Percentiles rank a stretch among this genome's conserved stretches.
phyloP scores from a whole-genome alignment of 1,140 invertebrate genomes.

The Tetramorium simillimum region DNA sequence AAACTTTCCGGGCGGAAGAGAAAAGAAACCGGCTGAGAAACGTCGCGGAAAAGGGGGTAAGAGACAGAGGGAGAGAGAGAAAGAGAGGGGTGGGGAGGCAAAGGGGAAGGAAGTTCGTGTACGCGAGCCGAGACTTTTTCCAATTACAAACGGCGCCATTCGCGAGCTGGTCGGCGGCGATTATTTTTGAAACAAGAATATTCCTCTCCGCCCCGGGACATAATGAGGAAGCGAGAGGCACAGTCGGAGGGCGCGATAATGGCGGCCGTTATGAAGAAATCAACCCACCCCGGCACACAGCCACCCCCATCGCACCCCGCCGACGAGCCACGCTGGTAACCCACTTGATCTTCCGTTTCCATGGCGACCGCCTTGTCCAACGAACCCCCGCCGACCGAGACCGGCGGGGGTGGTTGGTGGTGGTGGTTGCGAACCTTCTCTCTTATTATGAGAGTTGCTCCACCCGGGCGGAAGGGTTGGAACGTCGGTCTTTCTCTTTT shows the following conservation, averaged over 20 bases:
- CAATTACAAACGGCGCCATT: slow-evolving; percentile 83
- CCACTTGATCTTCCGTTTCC: slow-evolving; percentile 81
- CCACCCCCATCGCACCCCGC: slow-evolving; percentile 53
- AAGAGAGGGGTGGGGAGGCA: slow-evolving; percentile 36
- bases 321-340: slow-evolving; percentile 60
- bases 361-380: slow-evolving; percentile 84
- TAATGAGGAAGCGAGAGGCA: slow-evolving; percentile 80
- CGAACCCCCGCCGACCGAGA: slow-evolving; percentile 67
- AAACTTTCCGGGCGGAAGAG: slow-evolving; percentile 39
- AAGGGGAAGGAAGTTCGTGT: slow-evolving; percentile 71
- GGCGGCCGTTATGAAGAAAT: slow-evolving; percentile 85
- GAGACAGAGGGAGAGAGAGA: not conserved
- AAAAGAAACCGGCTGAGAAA: slow-evolving; percentile 50
- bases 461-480: slow-evolving; percentile 75
- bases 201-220: slow-evolving; percentile 79
- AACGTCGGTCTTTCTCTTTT: slow-evolving; percentile 21
- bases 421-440: slow-evolving; percentile 68
- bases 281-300: slow-evolving; percentile 74
- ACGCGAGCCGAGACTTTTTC: slow-evolving; percentile 80
- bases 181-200: slow-evolving; percentile 84
- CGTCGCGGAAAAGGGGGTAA: not conserved
- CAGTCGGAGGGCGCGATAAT: slow-evolving; percentile 82
- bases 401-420: slow-evolving; percentile 43
- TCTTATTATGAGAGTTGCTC: slow-evolving; percentile 76
- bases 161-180: slow-evolving; percentile 72